Conservation (phyloP, 1,140 invertebrate species). For the Halotydeus destructor region DNA sequence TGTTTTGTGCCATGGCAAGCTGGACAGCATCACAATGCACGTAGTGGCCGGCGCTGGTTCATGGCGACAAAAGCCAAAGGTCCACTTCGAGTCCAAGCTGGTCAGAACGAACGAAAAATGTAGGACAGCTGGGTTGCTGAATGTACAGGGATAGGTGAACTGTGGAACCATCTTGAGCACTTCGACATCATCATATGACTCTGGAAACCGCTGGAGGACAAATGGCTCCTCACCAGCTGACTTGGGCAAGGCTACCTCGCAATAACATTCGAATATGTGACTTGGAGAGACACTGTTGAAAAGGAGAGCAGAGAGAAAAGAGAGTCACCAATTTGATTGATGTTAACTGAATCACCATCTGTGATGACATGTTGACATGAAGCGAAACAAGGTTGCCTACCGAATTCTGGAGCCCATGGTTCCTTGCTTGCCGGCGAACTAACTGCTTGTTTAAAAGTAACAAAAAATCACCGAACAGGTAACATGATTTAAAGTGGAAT, state of each 20-base stretch:
- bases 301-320: neutral
- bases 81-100: constrained; percentile 78
- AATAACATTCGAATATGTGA: constrained; percentile 7
- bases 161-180: constrained; percentile 54
- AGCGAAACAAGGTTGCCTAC: too few relatives aligned
- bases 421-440: too few relatives aligned
- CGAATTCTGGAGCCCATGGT: too few relatives aligned
- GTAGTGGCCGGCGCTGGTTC: constrained; percentile 42
- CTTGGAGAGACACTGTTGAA: neutral
- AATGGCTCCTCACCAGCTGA: constrained; percentile 28
- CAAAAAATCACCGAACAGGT: too few relatives aligned
- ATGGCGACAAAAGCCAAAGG: constrained; percentile 82
- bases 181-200: constrained; percentile 42
- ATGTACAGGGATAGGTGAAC: constrained; percentile 61
- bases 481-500: too few relatives aligned
- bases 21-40: constrained; percentile 23
- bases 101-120: constrained; percentile 85
- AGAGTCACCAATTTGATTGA: too few relatives aligned
- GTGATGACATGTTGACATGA: too few relatives aligned
- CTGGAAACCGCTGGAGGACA: constrained; percentile 54
- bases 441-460: too few relatives aligned
- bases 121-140: constrained; percentile 48
- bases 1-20: constrained; percentile 81
- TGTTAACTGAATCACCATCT: too few relatives aligned
- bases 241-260: neutral